Conservation (phyloP, 2,888 invertebrate genomes). For the Lithophane semibrunnea region DNA sequence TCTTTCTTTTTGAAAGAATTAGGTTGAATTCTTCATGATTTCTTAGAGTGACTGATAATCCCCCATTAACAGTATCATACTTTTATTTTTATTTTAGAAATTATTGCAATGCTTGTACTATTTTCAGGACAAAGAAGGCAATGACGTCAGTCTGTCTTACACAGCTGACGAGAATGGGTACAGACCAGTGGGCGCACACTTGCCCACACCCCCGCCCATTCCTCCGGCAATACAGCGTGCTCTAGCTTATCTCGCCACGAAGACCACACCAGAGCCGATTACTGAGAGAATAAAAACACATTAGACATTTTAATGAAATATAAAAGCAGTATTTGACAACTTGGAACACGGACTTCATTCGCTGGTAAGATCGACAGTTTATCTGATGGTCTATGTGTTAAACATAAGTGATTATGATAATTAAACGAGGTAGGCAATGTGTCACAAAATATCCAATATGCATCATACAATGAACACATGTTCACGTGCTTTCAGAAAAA, state of each 20-base stretch:
- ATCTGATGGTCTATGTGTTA: neutral
- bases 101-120: conserved; percentile 2
- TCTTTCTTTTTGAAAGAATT: neutral
- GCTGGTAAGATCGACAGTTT: neutral
- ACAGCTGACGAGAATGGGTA: conserved; percentile 90
- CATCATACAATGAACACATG: neutral
- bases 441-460: neutral
- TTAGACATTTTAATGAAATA: conserved; percentile 1
- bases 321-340: neutral
- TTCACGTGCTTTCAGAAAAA: neutral
- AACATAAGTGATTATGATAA: neutral
- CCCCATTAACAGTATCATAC: neutral
- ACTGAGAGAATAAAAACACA: conserved; percentile 69
- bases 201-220: conserved; percentile 88
- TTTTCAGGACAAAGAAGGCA: conserved; percentile 87
- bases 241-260: conserved; percentile 88
- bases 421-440: neutral
- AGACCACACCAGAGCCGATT: conserved; percentile 78
- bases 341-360: neutral
- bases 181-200: conserved; percentile 85
- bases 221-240: conserved; percentile 90
- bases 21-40: neutral
- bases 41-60: neutral
- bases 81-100: neutral
- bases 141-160: conserved; percentile 87